These are phyloP conservation scores for Kryptolebias ocellatus DNA, from an alignment of 2,797 vertebrate species.

Conservation along the genomic window DNA sequence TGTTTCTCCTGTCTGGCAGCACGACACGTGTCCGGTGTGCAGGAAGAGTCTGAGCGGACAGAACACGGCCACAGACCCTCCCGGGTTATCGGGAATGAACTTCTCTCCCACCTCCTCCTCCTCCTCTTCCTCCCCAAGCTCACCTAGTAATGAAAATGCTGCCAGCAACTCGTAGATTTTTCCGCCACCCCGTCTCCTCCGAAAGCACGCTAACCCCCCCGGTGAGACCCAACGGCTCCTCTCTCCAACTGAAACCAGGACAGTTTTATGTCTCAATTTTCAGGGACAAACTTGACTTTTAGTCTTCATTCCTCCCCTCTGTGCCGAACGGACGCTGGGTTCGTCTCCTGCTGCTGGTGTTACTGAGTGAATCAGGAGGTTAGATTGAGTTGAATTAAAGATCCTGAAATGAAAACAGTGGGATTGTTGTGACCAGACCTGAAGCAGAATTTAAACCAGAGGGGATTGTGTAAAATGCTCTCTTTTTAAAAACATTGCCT, in stretches of 20 bases:
- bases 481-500: slow-evolving; percentile 45
- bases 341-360: slow-evolving; percentile 51
- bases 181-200: slow-evolving; percentile 13
- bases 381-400: slow-evolving; percentile 25
- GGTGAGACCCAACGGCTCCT: slow-evolving; percentile 24
- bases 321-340: slow-evolving; percentile 43
- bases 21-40: slow-evolving; percentile 98
- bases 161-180: slow-evolving; percentile 89
- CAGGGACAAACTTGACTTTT: slow-evolving; percentile 27
- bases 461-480: slow-evolving; percentile 58
- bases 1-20: slow-evolving; percentile 75
- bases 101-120: slow-evolving; percentile 91
- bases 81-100: slow-evolving; percentile 91
- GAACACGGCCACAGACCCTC: slow-evolving; percentile 97
- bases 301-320: slow-evolving; percentile 25
- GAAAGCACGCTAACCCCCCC: slow-evolving; percentile 30
- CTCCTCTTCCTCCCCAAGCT: slow-evolving; percentile 92
- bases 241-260: slow-evolving; percentile 37
- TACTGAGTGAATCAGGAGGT: slow-evolving; percentile 37
- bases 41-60: slow-evolving; percentile 97
- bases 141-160: slow-evolving; percentile 91
- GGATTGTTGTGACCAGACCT: slow-evolving; percentile 29
- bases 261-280: slow-evolving; percentile 34
- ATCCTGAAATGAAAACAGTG: slow-evolving; percentile 39
- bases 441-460: slow-evolving; percentile 36